Percentiles rank a stretch among this genome's conserved stretches.
Evolutionary conservation across 2,888 invertebrate species (phyloP).

Genomic region (Stenolophus ochropezus): DNA sequence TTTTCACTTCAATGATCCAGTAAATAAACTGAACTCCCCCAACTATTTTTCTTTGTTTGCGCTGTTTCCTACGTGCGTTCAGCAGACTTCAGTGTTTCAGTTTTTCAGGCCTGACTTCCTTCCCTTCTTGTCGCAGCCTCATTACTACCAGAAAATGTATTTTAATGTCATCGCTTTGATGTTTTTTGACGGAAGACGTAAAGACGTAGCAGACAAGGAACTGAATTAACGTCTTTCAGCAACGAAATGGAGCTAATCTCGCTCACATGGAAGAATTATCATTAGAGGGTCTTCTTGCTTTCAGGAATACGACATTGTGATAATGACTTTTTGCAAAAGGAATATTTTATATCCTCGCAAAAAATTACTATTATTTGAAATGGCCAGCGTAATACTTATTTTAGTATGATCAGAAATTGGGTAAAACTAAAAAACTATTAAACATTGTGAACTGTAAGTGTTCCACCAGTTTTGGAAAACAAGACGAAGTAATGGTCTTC

Average conservation of each 20-base stretch:
- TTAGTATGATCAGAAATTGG: too few relatives aligned
- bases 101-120: background rate
- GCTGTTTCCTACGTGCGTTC: background rate
- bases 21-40: too few relatives aligned
- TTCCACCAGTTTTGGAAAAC: too few relatives aligned
- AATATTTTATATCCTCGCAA: too few relatives aligned
- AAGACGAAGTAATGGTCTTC: too few relatives aligned
- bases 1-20: too few relatives aligned
- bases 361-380: too few relatives aligned
- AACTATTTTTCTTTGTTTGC: background rate
- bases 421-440: too few relatives aligned
- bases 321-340: too few relatives aligned
- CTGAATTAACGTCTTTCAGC: background rate
- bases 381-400: too few relatives aligned
- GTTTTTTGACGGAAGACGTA: constrained; percentile 42
- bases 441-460: too few relatives aligned
- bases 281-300: background rate
- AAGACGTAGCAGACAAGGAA: background rate
- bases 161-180: constrained; percentile 48
- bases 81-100: background rate
- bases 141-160: constrained; percentile 50
- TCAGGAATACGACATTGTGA: too few relatives aligned
- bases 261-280: background rate
- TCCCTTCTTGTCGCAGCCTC: background rate
- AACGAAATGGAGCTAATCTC: background rate